Conservation (phyloP, 2,888 invertebrate genomes). For the Parochlus steinenii region DNA sequence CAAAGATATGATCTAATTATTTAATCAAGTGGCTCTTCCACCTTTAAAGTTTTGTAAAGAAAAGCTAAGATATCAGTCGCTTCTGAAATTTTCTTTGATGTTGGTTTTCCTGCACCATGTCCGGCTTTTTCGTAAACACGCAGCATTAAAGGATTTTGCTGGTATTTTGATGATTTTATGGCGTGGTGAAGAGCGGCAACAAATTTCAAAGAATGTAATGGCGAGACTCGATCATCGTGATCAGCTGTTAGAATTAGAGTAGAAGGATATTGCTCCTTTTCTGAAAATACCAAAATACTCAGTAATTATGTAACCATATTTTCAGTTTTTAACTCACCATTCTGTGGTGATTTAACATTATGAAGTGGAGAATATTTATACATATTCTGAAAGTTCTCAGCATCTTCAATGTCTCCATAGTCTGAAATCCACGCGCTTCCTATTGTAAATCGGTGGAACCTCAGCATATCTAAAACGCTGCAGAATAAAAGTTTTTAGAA, state of each 20-base stretch:
- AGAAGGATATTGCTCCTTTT: constrained; percentile 65
- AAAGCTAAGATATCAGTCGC: constrained; percentile 64
- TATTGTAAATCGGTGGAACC: constrained; percentile 96
- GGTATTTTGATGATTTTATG: constrained; percentile 40
- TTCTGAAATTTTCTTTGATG: constrained; percentile 89
- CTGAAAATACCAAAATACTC: constrained; percentile 17
- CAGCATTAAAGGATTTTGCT: constrained; percentile 74
- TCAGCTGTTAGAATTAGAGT: constrained; percentile 88
- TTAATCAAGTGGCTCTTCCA: neutral
- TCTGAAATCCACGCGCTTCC: constrained; percentile 94
- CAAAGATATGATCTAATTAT: neutral
- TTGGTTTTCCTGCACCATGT: constrained; percentile 94
- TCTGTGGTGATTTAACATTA: constrained; percentile 56
- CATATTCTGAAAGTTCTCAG: constrained; percentile 71
- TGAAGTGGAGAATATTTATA: constrained; percentile 86
- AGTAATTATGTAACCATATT: constrained; percentile 5
- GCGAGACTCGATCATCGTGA: constrained; percentile 97
- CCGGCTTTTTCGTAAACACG: constrained; percentile 91
- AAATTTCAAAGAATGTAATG: constrained; percentile 90
- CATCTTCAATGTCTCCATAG: constrained; percentile 80
- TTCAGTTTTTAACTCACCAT: constrained; percentile 19
- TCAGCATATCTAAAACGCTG: constrained; percentile 93
- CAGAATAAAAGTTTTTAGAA: too few species aligned
- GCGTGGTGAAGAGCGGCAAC: constrained; percentile 77
- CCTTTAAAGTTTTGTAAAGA: constrained; percentile 23